Base-by-base conservation (phyloP, 2,888 invertebrate species). In the Yponomeuta sedellus region DNA sequence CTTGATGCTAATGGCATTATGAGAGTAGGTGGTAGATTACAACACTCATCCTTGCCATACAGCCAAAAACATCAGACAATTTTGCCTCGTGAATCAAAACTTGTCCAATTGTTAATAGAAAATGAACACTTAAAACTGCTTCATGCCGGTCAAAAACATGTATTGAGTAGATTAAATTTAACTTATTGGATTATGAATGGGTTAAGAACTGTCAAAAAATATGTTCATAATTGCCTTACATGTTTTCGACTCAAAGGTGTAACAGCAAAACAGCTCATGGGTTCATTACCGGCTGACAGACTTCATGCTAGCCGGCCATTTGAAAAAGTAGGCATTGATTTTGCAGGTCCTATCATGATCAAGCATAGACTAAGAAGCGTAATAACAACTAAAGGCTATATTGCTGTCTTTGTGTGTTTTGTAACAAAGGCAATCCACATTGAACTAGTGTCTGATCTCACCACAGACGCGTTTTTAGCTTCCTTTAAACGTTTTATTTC, bases 401-500 rank as follows among this genome's bases (percentile, higher is more conserved):
- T n/a, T n/a, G n/a, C n/a, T n/a, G n/a, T n/a, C n/a, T n/a, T n/a
- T n/a, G n/a, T n/a, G n/a, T n/a, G n/a, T n/a, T n/a, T n/a, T n/a
- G n/a, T n/a, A n/a, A n/a, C n/a, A n/a, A n/a, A n/a, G n/a, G n/a
- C n/a, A n/a, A n/a, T n/a, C n/a, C n/a, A n/a, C n/a, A n/a, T n/a
- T n/a, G n/a, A n/a, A n/a, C n/a, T 67, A 11, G 68, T 65, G 0
- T 63, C 39, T 39, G 69, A 69, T 28, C 61, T 70, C 0, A 68
- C 69, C 44, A n/a, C n/a, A n/a, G 67, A 68, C 4, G 44, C 69
- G 1, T 71, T 71, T 66, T 66, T 72, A 16, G 70, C 70, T 64
- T 65, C 68, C 44, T 66, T 71, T 10, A 66, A 69, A 8, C 63
- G 71, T 8, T 71, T 70, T 19, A 67, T 70, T 28, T 52, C 70